Evolutionary conservation across 2,797 vertebrate genomes (phyloP).

Genomic region (Pachyuromys duprasi): DNA sequence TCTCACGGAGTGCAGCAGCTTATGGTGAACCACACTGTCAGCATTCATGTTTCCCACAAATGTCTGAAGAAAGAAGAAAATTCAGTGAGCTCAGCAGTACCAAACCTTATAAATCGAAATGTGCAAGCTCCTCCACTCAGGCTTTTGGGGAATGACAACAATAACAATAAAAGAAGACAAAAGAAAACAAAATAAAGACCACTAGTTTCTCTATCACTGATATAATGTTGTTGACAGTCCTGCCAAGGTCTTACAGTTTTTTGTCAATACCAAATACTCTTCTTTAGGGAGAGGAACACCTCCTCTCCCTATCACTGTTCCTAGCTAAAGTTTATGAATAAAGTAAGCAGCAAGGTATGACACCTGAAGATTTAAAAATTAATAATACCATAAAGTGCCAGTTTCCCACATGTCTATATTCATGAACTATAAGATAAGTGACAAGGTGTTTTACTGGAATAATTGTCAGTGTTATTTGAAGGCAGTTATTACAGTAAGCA

Average conservation of each 20-base stretch:
- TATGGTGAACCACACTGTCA: constrained; percentile 94
- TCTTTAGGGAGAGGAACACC: background rate
- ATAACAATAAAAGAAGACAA: too few relatives aligned
- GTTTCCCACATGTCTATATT: background rate
- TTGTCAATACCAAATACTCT: background rate
- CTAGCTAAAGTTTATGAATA: background rate
- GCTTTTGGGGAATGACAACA: background rate
- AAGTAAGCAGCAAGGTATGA: background rate
- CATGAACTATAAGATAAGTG: background rate
- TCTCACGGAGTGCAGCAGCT: constrained; percentile 92
- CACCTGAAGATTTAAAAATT: background rate
- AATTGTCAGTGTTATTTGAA: background rate
- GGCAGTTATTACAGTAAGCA: background rate
- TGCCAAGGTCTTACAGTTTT: background rate
- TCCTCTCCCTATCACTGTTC: fast-evolving
- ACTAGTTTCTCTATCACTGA: background rate
- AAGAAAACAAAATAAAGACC: background rate
- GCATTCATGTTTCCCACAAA: constrained; percentile 95
- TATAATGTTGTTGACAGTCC: background rate
- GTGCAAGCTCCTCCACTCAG: fast-evolving
- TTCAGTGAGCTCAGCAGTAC: background rate
- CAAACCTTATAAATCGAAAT: background rate
- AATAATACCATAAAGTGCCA: background rate
- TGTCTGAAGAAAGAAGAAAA: constrained; percentile 87
- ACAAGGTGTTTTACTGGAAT: background rate